Conservation (phyloP, 2,113 vertebrate genomes). For the Rostratula benghalensis region DNA sequence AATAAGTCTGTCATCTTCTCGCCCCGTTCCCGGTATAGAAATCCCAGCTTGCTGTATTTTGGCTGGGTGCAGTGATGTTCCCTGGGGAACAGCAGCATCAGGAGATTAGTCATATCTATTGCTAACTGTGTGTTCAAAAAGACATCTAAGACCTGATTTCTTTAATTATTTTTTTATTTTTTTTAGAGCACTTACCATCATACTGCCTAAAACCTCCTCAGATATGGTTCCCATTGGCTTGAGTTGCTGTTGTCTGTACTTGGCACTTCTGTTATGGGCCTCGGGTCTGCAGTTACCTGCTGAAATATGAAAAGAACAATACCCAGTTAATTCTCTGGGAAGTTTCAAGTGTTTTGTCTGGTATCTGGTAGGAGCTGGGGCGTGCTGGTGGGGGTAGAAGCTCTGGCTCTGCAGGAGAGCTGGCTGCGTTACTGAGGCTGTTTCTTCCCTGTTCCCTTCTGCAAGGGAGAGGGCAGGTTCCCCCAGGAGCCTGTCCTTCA, state of each 20-base stretch:
- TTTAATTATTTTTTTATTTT: background rate
- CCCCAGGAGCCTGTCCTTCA: background rate
- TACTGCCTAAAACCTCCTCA: background rate
- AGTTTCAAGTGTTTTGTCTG: background rate
- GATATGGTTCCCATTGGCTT: background rate
- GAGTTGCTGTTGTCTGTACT: background rate
- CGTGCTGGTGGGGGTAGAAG: background rate
- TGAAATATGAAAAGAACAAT: background rate
- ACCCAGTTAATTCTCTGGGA: background rate
- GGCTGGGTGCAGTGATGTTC: conserved; percentile 2
- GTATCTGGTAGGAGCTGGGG: background rate
- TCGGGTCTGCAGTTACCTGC: background rate
- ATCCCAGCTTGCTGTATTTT: background rate
- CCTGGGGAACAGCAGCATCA: conserved; percentile 9
- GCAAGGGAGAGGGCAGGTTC: background rate
- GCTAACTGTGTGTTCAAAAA: background rate
- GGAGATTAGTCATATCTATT: background rate
- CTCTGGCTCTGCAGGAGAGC: background rate
- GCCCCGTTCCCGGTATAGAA: background rate
- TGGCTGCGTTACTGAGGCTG: background rate
- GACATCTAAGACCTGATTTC: background rate
- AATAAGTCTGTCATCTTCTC: background rate
- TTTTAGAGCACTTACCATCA: background rate
- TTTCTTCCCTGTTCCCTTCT: background rate
- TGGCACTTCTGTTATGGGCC: background rate